phyloP scores from a whole-genome alignment of 1,140 invertebrate genomes.

The Drosophila navojoa region DNA sequence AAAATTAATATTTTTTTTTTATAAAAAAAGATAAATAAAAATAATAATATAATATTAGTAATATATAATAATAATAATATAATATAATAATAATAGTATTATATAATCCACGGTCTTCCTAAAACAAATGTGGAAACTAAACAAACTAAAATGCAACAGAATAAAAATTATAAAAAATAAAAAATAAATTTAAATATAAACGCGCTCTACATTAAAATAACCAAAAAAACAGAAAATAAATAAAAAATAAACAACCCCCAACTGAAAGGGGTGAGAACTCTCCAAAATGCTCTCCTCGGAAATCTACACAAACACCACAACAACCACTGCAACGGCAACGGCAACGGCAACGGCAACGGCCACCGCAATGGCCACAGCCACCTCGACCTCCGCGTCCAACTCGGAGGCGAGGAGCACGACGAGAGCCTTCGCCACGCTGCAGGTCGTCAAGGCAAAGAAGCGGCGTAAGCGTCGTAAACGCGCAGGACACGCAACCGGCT shows the following conservation, averaged over 20 bases:
- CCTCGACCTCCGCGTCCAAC: conserved; percentile 10
- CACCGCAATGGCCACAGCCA: conserved; percentile 21
- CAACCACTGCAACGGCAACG: conserved; percentile 41
- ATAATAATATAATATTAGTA: too few relatives aligned
- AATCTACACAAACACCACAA: conserved; percentile 63
- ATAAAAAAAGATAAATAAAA: background rate
- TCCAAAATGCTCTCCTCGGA: conserved; percentile 70
- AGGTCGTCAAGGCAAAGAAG: conserved; percentile 67
- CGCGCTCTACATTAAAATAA: background rate
- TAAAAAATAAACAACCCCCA: conserved; percentile 6
- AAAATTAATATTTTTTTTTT: background rate
- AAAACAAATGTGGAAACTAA: background rate
- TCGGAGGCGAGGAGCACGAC: conserved; percentile 31
- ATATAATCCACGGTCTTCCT: conserved; percentile 16
- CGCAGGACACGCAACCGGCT: conserved; percentile 53
- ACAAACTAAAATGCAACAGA: background rate
- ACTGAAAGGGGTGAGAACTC: conserved; percentile 11
- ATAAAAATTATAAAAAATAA: conserved; percentile 10
- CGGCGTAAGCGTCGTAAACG: conserved; percentile 76
- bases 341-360: conserved; percentile 40
- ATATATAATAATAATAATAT: background rate
- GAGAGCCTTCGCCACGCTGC: conserved; percentile 40
- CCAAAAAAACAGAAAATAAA: background rate
- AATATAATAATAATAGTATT: background rate
- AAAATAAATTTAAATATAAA: background rate